Conservation (phyloP, 1,140 invertebrate genomes). For the Schlechtendalia chinensis region DNA sequence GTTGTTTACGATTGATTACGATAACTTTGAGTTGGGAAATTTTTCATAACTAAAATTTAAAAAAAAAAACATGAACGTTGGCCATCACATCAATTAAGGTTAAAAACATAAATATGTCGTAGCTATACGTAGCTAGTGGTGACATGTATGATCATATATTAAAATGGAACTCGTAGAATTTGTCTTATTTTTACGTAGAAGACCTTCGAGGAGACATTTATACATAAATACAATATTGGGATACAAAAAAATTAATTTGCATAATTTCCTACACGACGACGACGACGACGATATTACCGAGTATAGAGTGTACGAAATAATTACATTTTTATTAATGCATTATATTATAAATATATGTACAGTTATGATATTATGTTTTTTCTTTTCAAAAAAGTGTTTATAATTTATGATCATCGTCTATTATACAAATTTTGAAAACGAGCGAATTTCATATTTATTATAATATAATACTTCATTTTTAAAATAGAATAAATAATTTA, state of each 20-base stretch:
- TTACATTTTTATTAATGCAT: too few species aligned
- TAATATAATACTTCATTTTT: too few species aligned
- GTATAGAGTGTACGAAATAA: too few species aligned
- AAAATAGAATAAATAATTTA: too few species aligned
- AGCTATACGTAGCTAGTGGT: background rate
- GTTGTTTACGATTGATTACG: constrained; percentile 2
- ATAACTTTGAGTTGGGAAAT: background rate
- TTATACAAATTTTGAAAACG: too few species aligned
- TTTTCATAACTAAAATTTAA: background rate
- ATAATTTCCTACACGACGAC: background rate
- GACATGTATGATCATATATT: background rate
- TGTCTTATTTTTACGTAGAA: background rate
- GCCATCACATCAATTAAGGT: background rate
- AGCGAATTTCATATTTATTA: too few species aligned
- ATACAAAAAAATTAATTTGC: background rate
- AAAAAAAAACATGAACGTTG: background rate
- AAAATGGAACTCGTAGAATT: background rate
- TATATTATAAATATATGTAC: too few species aligned
- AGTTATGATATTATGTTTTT: too few species aligned
- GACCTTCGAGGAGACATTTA: background rate
- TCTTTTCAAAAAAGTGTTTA: too few species aligned
- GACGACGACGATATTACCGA: background rate
- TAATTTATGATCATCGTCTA: too few species aligned
- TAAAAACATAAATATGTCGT: constrained; percentile 34
- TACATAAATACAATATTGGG: background rate